Conservation (phyloP, 2,888 invertebrate genomes). For the Nemoura dubitans region DNA sequence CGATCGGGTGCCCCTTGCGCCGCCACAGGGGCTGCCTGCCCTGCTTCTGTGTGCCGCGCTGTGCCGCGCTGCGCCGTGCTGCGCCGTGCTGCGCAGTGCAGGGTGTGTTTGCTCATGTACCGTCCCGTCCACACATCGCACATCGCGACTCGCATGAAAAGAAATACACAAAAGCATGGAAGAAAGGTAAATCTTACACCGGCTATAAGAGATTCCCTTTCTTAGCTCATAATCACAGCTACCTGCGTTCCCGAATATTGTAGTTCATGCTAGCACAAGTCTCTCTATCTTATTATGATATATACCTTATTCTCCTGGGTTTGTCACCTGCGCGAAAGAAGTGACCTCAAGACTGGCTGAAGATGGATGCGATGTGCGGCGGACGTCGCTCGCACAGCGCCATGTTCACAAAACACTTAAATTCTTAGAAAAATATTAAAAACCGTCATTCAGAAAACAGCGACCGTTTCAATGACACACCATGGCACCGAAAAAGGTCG, state of each 20-base stretch:
- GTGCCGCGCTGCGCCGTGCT: background rate
- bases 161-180: background rate
- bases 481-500: background rate
- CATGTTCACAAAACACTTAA: conserved; percentile 8
- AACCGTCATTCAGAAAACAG: conserved; percentile 15
- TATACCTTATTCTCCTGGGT: conserved; percentile 13
- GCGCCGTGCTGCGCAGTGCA: background rate
- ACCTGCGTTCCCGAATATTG: conserved; percentile 19
- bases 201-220: conserved; percentile 25
- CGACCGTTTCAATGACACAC: background rate
- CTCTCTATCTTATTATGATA: conserved; percentile 28
- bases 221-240: conserved; percentile 19
- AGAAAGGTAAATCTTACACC: conserved; percentile 26
- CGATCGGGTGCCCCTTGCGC: background rate
- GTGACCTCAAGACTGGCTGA: conserved; percentile 23
- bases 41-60: background rate
- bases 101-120: background rate
- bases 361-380: background rate
- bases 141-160: background rate
- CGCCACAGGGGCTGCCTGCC: background rate
- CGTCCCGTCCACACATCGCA: conserved; percentile 1
- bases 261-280: conserved; percentile 19
- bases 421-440: conserved; percentile 26
- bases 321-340: conserved; percentile 25
- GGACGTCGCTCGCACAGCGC: background rate